Conservation (phyloP, 2,888 invertebrate genomes). For the Oscheius sp. region DNA sequence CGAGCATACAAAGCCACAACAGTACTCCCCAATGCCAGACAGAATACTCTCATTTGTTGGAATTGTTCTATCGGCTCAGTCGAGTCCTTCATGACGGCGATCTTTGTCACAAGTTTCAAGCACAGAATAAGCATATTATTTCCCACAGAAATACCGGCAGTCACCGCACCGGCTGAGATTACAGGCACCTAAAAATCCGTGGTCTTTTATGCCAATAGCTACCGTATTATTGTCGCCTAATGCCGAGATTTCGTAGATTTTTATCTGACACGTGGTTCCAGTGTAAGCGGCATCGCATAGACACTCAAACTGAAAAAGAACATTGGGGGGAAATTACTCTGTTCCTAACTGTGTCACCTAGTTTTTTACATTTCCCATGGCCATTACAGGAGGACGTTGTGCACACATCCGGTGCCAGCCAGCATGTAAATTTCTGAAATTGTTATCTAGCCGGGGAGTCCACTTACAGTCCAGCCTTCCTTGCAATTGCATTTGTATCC, state of each 20-base stretch:
- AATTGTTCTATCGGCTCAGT: not conserved
- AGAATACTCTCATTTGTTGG: not conserved
- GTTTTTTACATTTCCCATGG: not conserved
- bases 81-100: not conserved
- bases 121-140: not conserved
- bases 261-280: not conserved
- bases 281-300: no score
- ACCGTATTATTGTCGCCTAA: not conserved
- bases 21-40: not conserved
- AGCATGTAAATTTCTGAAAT: constrained; percentile 17
- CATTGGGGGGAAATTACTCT: no score
- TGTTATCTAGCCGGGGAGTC: not conserved
- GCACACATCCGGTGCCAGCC: constrained; percentile 1
- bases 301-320: no score
- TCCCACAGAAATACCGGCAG: not conserved
- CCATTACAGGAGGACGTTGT: not conserved
- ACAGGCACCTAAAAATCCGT: not conserved
- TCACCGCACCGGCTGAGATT: not conserved
- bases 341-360: not conserved
- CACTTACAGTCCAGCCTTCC: constrained; percentile 22
- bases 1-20: not conserved
- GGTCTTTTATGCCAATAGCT: no score
- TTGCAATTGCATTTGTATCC: constrained; percentile 20
- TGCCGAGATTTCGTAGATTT: not conserved
- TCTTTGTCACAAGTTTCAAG: not conserved